Evolutionary conservation across 2,113 vertebrate species (phyloP), one percentile per base, ranked within the genome.

Genomic region (Trinectes maculatus): DNA sequence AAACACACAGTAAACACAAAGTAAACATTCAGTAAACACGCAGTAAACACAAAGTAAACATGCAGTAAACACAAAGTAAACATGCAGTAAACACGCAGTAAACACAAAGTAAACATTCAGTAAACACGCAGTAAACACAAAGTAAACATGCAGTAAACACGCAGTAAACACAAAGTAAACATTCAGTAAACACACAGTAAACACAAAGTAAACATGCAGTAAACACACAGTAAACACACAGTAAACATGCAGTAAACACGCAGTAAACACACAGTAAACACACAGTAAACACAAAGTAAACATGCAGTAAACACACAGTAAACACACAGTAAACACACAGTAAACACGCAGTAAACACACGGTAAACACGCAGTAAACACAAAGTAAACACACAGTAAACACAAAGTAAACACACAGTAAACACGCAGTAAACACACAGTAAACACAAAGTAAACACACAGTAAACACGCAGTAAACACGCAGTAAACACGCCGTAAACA

Each of bases 201-300:
- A 10, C 67, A 61, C 37, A 16, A n/a, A n/a, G 18, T 43, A 8
- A 1, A 24, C 12, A 24, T 4, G 1, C n/a, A 21, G 7, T 6
- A n/a, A n/a, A n/a, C 44, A 89, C 66, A 87, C 37, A 77, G 5
- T 15, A 25, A 11, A 25, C 6, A 11, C 8, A 31, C 1, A 12
- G 3, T 19, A 25, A 29, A 10, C 67, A 61, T n/a, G n/a, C 37
- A 16, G 18, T 43, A 8, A 1, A 24, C 12, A 24, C 9, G 1
- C n/a, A 21, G 7, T 6, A n/a, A n/a, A n/a, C 44, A 89, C 66
- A 87, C 37, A 77, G 5, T 15, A 25, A 11, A 25, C 6, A 11
- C 8, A 31, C 1, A 12, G 3, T 19, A 25, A 29, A 10, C 67
- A 61, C 37, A 16, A n/a, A n/a, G 18, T 43, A 8, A 1, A 24